phyloP scores from a whole-genome alignment of 2,888 invertebrate species.

The Lissonota sp. region DNA sequence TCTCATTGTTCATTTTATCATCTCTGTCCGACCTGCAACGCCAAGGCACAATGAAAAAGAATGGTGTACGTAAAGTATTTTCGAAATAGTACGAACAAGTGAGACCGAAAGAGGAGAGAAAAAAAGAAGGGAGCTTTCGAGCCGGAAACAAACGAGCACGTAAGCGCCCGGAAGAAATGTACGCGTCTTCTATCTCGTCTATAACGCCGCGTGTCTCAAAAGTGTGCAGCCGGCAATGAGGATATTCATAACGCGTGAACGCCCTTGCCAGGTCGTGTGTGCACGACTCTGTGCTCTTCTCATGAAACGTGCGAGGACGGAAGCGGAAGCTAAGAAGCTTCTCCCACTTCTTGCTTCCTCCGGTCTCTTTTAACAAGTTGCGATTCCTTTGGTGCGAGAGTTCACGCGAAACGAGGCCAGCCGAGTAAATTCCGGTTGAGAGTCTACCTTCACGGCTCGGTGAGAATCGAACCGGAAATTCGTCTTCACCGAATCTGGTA shows the following conservation, averaged over 20 bases:
- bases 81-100: slow-evolving; percentile 12
- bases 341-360: slow-evolving; percentile 22
- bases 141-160: slow-evolving; percentile 72
- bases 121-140: slow-evolving; percentile 30
- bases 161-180: slow-evolving; percentile 74
- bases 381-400: slow-evolving; percentile 50
- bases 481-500: slow-evolving; percentile 3
- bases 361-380: slow-evolving; percentile 32
- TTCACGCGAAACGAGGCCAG: slow-evolving; percentile 47
- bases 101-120: not conserved
- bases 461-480: slow-evolving; percentile 62
- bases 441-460: slow-evolving; percentile 58
- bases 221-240: slow-evolving; percentile 63
- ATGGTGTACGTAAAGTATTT: slow-evolving; percentile 31
- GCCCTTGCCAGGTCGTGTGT: slow-evolving; percentile 74
- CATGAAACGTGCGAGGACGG: slow-evolving; percentile 72
- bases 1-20: not conserved
- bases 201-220: slow-evolving; percentile 56
- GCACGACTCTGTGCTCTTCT: slow-evolving; percentile 66
- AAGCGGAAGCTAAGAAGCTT: slow-evolving; percentile 57
- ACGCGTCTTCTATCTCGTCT: slow-evolving; percentile 72
- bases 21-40: not conserved
- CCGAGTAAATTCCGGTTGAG: slow-evolving; percentile 54
- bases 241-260: slow-evolving; percentile 78
- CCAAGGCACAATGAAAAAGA: not conserved